phyloP scores from a whole-genome alignment of 2,888 invertebrate genomes.

The Hofmannophila pseudospretella region DNA sequence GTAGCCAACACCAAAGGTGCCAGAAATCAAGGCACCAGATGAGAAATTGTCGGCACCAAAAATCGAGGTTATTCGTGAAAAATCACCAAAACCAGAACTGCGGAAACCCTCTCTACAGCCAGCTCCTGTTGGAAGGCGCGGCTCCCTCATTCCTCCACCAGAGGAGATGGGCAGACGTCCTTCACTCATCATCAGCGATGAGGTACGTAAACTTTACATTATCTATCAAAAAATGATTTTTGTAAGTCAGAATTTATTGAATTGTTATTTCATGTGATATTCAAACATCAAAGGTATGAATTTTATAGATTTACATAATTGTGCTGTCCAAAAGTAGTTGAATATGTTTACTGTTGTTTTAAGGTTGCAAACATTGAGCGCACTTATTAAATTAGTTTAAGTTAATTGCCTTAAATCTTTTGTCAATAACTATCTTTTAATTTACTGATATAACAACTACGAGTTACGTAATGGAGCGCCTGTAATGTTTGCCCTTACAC shows the following conservation, averaged over 20 bases:
- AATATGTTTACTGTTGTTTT: slow-evolving; percentile 1
- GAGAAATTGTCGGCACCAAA: slow-evolving; percentile 82
- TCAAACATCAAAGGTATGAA: slow-evolving; percentile 46
- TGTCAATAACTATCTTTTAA: too few relatives aligned
- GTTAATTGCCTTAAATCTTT: too few relatives aligned
- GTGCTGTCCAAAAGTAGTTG: slow-evolving; percentile 40
- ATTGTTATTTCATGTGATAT: slow-evolving; percentile 5
- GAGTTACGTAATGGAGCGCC: too few relatives aligned
- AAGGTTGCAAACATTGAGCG: too few relatives aligned
- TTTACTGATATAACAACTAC: too few relatives aligned
- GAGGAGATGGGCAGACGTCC: slow-evolving; percentile 92
- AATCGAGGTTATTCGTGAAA: slow-evolving; percentile 92
- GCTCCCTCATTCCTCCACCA: slow-evolving; percentile 93
- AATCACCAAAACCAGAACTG: slow-evolving; percentile 81
- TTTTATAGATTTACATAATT: slow-evolving; percentile 32
- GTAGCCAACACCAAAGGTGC: slow-evolving; percentile 67
- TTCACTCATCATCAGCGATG: slow-evolving; percentile 94
- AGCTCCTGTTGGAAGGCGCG: slow-evolving; percentile 76
- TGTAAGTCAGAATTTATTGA: slow-evolving; percentile 11
- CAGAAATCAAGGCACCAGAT: slow-evolving; percentile 84
- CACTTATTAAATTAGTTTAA: too few relatives aligned
- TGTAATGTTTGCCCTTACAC: background rate
- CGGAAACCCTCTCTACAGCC: slow-evolving; percentile 88
- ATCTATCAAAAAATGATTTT: slow-evolving; percentile 5
- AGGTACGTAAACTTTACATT: slow-evolving; percentile 81